phyloP scores from a whole-genome alignment of 2,888 invertebrate genomes.

The Nemapogon koenigi region DNA sequence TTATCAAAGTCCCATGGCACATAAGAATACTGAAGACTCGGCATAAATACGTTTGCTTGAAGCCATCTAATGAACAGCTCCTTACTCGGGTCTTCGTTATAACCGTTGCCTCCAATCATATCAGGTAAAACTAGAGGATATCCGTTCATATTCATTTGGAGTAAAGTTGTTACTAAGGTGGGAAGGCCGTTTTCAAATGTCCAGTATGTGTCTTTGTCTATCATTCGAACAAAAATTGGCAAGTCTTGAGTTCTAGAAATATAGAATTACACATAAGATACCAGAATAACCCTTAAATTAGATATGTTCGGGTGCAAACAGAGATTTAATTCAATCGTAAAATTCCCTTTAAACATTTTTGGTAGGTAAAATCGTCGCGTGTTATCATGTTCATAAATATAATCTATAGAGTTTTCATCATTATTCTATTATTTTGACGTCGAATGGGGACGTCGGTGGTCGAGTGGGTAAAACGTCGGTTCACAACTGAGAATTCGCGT shows the following conservation, averaged over 20 bases:
- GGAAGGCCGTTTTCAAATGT: slow-evolving; percentile 72
- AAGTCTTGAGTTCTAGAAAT: slow-evolving; percentile 67
- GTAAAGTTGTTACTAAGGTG: slow-evolving; percentile 73
- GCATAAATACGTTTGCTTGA: slow-evolving; percentile 78
- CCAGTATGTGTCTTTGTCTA: slow-evolving; percentile 77
- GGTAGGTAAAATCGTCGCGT: too few species aligned
- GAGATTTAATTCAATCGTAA: too few species aligned
- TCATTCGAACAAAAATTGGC: slow-evolving; percentile 75
- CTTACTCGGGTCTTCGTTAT: slow-evolving; percentile 53
- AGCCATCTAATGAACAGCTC: slow-evolving; percentile 79
- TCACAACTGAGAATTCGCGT: too few species aligned
- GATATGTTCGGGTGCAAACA: too few species aligned
- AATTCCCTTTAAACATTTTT: too few species aligned
- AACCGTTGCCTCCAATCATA: slow-evolving; percentile 74
- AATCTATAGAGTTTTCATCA: too few species aligned
- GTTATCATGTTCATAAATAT: too few species aligned
- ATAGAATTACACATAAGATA: too few species aligned
- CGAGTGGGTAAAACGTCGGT: too few species aligned
- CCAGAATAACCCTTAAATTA: too few species aligned
- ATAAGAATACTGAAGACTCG: slow-evolving; percentile 78
- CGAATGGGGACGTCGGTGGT: too few species aligned
- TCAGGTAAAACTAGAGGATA: slow-evolving; percentile 80
- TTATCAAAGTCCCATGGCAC: slow-evolving; percentile 79
- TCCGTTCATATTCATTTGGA: slow-evolving; percentile 68
- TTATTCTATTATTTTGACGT: too few species aligned